Percentiles rank a stretch among this genome's conserved stretches.
Conservation (phyloP, 1,140 invertebrate species). For the Drosophila pseudoananassae region DNA sequence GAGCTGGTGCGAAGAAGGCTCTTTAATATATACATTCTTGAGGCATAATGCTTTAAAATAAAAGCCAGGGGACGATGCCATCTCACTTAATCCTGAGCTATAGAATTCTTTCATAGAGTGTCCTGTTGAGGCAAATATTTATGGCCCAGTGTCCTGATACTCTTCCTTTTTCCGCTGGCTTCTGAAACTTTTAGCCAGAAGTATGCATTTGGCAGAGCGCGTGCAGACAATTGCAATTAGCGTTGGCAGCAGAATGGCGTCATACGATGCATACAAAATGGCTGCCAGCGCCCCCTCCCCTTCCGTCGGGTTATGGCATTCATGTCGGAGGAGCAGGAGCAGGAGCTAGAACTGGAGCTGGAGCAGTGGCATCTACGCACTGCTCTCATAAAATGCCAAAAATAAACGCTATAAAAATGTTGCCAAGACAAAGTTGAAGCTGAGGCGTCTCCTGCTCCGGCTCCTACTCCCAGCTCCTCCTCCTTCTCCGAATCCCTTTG, state of each 20-base stretch:
- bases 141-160: slow-evolving; percentile 18
- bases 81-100: neutral
- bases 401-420: slow-evolving; percentile 78
- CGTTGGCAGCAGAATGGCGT: slow-evolving; percentile 60
- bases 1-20: neutral
- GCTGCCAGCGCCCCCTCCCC: slow-evolving; percentile 9
- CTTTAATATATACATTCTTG: neutral
- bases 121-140: neutral
- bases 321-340: slow-evolving; percentile 12
- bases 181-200: slow-evolving; percentile 26
- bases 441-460: slow-evolving; percentile 13
- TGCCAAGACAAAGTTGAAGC: slow-evolving; percentile 69
- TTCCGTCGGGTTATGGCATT: slow-evolving; percentile 37
- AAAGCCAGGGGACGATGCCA: too few species aligned
- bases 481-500: slow-evolving; percentile 1
- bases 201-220: slow-evolving; percentile 44
- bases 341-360: slow-evolving; percentile 6
- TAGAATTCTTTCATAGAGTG: neutral
- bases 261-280: slow-evolving; percentile 54
- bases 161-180: slow-evolving; percentile 7
- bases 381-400: slow-evolving; percentile 73
- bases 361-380: slow-evolving; percentile 28
- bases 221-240: slow-evolving; percentile 69
- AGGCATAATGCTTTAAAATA: too few species aligned
- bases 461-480: slow-evolving; percentile 20